Conservation (phyloP, 2,113 vertebrate species). For the Sinocyclocheilus anophthalmus region DNA sequence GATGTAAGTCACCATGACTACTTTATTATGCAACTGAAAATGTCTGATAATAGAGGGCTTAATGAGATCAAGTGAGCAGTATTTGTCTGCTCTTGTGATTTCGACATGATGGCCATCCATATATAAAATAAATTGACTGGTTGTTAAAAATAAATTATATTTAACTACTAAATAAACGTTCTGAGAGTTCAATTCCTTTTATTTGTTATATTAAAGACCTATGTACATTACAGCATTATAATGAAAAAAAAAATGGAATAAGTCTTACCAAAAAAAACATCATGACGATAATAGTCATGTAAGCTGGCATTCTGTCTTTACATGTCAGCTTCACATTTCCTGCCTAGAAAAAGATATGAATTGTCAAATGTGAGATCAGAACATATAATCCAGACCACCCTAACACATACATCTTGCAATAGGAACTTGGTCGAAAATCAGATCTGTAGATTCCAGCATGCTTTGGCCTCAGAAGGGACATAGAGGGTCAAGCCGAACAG, state of each 20-base stretch:
- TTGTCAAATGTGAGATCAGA: not conserved
- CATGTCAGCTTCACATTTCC: slow-evolving; percentile 94
- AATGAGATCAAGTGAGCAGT: too few species aligned
- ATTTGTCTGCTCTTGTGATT: too few species aligned
- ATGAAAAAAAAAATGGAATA: not conserved
- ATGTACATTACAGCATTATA: not conserved
- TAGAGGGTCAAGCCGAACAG: not conserved
- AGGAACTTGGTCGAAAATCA: not conserved
- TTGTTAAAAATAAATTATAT: too few species aligned
- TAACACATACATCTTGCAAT: not conserved
- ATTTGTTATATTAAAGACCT: too few species aligned
- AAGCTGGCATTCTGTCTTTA: slow-evolving; percentile 90
- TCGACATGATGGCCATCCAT: too few species aligned
- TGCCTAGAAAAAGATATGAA: slow-evolving; percentile 67
- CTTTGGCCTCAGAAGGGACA: not conserved
- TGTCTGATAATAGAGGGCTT: too few species aligned
- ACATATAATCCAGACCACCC: not conserved
- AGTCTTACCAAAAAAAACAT: slow-evolving; percentile 91
- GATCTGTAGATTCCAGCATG: not conserved
- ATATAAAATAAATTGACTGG: too few species aligned
- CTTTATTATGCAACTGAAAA: too few species aligned
- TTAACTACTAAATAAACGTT: too few species aligned
- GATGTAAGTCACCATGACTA: too few species aligned
- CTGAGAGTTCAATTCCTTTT: too few species aligned
- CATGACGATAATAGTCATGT: slow-evolving; percentile 82